Conservation (phyloP, 2,888 invertebrate genomes). For the Apoda limacodes region DNA sequence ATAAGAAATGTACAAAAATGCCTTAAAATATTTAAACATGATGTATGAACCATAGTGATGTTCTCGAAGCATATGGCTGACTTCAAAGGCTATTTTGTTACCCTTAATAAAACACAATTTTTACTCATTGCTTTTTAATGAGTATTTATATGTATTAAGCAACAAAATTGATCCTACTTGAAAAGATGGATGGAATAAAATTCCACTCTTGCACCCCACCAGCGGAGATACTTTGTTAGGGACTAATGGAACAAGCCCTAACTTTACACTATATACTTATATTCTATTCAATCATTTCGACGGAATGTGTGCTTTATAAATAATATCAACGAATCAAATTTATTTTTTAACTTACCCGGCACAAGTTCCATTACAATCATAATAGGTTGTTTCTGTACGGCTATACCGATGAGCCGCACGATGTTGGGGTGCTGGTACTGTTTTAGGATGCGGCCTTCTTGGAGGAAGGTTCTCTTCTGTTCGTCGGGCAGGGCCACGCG, state of each 20-base stretch:
- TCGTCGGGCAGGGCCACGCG: constrained; percentile 94
- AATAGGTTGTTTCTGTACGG: constrained; percentile 97
- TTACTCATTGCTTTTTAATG: no score
- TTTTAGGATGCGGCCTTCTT: constrained; percentile 94
- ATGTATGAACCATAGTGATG: no score
- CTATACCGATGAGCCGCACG: constrained; percentile 95
- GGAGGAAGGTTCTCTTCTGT: constrained; percentile 92
- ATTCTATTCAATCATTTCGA: no score
- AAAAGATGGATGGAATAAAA: not conserved
- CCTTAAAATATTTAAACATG: no score
- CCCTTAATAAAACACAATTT: no score
- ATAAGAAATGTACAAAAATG: no score
- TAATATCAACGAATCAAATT: not conserved
- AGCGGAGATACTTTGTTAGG: not conserved
- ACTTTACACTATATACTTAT: no score
- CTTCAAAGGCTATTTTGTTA: no score
- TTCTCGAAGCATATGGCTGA: no score
- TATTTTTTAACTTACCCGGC: constrained; percentile 74
- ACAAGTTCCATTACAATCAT: constrained; percentile 99
- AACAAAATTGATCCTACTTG: not conserved
- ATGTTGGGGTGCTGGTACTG: constrained; percentile 98
- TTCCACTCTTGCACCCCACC: no score
- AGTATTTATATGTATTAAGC: no score
- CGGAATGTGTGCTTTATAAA: not conserved
- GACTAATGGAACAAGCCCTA: no score